A percentile compares a stretch with the other conserved stretches of the same genome.
phyloP scores from a whole-genome alignment of 2,797 vertebrate species.

The Podargus strigoides region DNA sequence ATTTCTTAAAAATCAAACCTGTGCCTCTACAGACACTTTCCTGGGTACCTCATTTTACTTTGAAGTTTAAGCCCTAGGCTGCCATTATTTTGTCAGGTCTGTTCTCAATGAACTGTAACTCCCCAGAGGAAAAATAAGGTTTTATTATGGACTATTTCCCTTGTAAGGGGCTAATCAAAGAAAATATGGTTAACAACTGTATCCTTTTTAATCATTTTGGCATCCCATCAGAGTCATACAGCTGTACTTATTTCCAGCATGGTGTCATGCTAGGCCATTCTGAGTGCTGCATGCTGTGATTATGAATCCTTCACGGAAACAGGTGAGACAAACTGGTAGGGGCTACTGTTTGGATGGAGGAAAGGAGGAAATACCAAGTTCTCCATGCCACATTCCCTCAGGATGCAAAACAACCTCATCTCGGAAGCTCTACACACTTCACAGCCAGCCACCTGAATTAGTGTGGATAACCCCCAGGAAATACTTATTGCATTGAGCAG shows the following conservation, averaged over 20 bases:
- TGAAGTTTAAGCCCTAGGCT: neutral
- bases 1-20: neutral
- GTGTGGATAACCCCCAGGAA: neutral
- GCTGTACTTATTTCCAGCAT: neutral
- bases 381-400: neutral
- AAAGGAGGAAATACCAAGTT: neutral
- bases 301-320: neutral
- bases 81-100: neutral
- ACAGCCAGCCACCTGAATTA: neutral
- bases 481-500: neutral
- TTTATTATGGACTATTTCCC: neutral
- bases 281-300: neutral
- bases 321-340: fast-evolving
- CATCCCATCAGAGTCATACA: neutral
- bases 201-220: neutral
- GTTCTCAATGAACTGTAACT: neutral
- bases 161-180: neutral
- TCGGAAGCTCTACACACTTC: neutral
- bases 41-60: neutral
- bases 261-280: neutral
- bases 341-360: neutral
- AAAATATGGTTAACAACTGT: neutral
- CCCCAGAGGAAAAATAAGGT: neutral
- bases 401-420: neutral
- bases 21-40: neutral